These are phyloP conservation scores for Artibeus jamaicensis DNA, from an alignment of 2,797 vertebrate genomes.

Conservation along the genomic window DNA sequence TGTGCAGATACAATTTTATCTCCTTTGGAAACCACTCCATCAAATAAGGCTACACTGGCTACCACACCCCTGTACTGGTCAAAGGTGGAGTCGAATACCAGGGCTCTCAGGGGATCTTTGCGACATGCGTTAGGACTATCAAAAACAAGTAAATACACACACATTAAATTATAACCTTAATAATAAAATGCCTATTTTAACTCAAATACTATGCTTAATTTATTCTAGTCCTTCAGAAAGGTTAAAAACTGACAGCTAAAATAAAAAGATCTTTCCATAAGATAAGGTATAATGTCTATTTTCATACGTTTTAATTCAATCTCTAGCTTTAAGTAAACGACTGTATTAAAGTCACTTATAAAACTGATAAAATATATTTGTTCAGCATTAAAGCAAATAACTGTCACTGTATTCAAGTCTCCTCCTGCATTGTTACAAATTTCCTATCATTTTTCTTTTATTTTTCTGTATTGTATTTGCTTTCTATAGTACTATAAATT, in stretches of 20 bases:
- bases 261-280: constrained; percentile 9
- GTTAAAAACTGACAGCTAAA: background rate
- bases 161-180: constrained; percentile 45
- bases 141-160: constrained; percentile 37
- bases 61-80: constrained; percentile 96
- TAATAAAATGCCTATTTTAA: constrained; percentile 40
- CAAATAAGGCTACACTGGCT: constrained; percentile 92
- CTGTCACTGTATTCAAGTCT: background rate
- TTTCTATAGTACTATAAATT: constrained; percentile 15
- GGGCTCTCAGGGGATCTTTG: constrained; percentile 89
- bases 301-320: background rate
- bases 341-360: background rate
- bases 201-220: background rate
- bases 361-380: background rate
- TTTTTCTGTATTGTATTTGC: background rate
- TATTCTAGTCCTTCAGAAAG: constrained; percentile 2
- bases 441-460: background rate
- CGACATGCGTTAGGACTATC: constrained; percentile 86
- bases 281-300: background rate
- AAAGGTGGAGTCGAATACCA: constrained; percentile 97
- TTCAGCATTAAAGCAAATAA: background rate
- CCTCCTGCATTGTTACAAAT: background rate
- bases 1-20: constrained; percentile 90
- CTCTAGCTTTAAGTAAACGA: constrained; percentile 5
- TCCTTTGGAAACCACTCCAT: constrained; percentile 90